These are phyloP conservation scores for Gryllus bimaculatus DNA, from an alignment of 1,140 invertebrate genomes.

Conservation along the genomic window DNA sequence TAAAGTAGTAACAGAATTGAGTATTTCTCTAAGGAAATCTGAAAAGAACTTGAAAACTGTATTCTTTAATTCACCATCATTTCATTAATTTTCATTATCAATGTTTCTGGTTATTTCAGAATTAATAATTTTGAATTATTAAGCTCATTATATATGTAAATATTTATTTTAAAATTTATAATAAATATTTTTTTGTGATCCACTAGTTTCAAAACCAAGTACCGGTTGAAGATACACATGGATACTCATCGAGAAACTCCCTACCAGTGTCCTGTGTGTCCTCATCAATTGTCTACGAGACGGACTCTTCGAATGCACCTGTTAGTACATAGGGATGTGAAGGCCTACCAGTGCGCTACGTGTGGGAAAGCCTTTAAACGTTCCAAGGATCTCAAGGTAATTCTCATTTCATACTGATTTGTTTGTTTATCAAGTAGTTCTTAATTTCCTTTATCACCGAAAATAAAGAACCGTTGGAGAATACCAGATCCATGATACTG, in stretches of 20 bases:
- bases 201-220: conserved; percentile 32
- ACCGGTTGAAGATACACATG: conserved; percentile 30
- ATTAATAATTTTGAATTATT: too few relatives aligned
- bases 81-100: too few relatives aligned
- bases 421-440: too few relatives aligned
- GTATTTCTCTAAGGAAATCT: too few relatives aligned
- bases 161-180: neutral
- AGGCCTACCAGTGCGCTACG: conserved; percentile 35
- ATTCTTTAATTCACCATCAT: too few relatives aligned
- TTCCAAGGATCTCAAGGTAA: conserved; percentile 26
- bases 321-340: conserved; percentile 35
- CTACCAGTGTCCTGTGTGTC: conserved; percentile 37
- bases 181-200: conserved; percentile 11
- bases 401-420: neutral
- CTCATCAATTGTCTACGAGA: conserved; percentile 36
- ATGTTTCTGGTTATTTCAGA: too few relatives aligned
- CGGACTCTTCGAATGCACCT: conserved; percentile 39
- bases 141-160: neutral
- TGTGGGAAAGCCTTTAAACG: conserved; percentile 35
- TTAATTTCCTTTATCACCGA: too few relatives aligned
- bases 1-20: too few relatives aligned
- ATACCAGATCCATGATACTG: too few relatives aligned
- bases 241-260: conserved; percentile 36
- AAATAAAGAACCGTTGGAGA: too few relatives aligned
- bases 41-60: too few relatives aligned